Evolutionary conservation across 2,888 invertebrate species (phyloP).

Genomic region (Polymixis lichenea): DNA sequence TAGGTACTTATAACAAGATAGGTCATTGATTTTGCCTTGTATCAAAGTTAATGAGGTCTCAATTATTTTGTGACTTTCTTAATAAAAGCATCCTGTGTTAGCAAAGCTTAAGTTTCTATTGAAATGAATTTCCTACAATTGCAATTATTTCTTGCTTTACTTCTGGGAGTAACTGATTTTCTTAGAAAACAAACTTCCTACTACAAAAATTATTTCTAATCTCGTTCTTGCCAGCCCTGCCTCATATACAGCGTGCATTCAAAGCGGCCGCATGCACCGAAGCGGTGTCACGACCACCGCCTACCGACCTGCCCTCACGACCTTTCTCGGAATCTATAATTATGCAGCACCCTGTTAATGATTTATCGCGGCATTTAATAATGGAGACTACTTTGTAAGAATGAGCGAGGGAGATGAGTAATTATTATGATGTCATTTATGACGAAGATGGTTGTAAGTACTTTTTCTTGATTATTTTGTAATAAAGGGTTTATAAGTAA

Average conservation of each 20-base stretch:
- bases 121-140: not conserved
- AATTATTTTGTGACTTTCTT: not conserved
- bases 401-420: slow-evolving; percentile 39
- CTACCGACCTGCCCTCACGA: slow-evolving; percentile 61
- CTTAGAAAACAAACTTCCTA: not conserved
- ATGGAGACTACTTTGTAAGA: slow-evolving; percentile 44
- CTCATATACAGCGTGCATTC: slow-evolving; percentile 36
- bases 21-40: no score
- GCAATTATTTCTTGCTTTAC: not conserved
- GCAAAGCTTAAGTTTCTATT: not conserved
- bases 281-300: slow-evolving; percentile 62
- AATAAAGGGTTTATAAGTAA: not conserved
- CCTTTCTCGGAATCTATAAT: slow-evolving; percentile 66
- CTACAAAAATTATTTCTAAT: not conserved
- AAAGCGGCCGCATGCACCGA: slow-evolving; percentile 58
- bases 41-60: not conserved
- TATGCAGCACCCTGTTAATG: slow-evolving; percentile 64
- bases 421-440: slow-evolving; percentile 34
- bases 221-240: slow-evolving; percentile 52
- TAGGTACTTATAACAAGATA: not conserved
- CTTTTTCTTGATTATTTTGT: slow-evolving; percentile 3
- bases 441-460: not conserved
- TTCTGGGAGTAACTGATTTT: not conserved
- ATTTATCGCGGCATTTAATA: slow-evolving; percentile 57
- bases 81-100: not conserved